phyloP scores from a whole-genome alignment of 2,797 vertebrate genomes.

The Sorex maritimensis region DNA sequence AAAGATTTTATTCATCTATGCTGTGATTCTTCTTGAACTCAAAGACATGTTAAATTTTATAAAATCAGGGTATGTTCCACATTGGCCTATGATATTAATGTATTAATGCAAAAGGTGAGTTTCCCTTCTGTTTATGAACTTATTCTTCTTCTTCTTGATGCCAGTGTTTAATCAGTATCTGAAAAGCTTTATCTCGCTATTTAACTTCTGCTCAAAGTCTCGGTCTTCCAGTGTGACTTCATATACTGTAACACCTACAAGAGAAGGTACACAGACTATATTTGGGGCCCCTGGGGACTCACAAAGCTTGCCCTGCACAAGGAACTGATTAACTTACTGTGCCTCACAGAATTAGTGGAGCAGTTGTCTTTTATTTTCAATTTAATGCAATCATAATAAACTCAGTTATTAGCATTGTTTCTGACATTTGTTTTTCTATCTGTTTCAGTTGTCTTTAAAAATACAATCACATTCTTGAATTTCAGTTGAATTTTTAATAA shows the following conservation, averaged over 20 bases:
- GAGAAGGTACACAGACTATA: not conserved
- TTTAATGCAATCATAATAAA: not conserved
- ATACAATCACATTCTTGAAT: not conserved
- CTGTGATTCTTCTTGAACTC: conserved; percentile 71
- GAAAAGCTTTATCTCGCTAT: not conserved
- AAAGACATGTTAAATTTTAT: conserved; percentile 40
- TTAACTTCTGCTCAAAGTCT: not conserved
- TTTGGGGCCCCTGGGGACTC: not conserved
- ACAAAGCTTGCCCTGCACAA: not conserved
- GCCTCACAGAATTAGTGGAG: not conserved
- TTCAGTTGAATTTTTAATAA: conserved; percentile 63
- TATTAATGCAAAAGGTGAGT: not conserved
- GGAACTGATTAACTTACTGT: not conserved
- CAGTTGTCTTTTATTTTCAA: not conserved
- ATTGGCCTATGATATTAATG: not conserved
- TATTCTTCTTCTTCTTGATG: conserved; percentile 36
- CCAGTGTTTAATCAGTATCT: not conserved
- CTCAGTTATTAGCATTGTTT: not conserved
- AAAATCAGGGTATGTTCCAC: not conserved
- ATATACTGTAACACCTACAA: not conserved
- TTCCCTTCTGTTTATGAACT: conserved; percentile 1
- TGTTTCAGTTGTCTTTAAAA: conserved; percentile 59
- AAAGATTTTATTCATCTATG: conserved; percentile 72
- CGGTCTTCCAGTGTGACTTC: not conserved
- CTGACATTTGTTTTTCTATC: not conserved